Conservation (phyloP, 2,888 invertebrate genomes). For the Eristalis intricaria region DNA sequence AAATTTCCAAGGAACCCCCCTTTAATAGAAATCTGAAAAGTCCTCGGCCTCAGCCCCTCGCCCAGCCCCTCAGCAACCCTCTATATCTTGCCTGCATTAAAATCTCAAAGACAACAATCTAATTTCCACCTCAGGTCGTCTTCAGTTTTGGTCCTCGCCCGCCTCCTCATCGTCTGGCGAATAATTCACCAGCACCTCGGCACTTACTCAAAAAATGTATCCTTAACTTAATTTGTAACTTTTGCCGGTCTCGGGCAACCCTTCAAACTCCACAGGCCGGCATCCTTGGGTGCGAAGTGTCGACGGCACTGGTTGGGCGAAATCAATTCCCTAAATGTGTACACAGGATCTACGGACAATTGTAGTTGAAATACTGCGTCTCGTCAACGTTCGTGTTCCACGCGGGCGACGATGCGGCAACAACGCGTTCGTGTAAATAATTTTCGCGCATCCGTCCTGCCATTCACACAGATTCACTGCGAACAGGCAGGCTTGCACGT, state of each 20-base stretch:
- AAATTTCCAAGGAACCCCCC: too few species aligned
- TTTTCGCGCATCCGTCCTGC: constrained; percentile 21
- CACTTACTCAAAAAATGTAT: neutral
- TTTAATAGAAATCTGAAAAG: too few species aligned
- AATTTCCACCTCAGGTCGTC: neutral
- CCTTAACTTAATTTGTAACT: neutral
- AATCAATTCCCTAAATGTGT: neutral
- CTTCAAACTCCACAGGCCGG: neutral
- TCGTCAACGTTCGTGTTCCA: neutral
- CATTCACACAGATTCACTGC: neutral
- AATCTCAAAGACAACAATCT: neutral
- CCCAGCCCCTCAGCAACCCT: too few species aligned
- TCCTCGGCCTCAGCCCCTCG: too few species aligned
- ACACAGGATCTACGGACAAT: neutral
- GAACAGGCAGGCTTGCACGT: neutral
- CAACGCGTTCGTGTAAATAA: constrained; percentile 14
- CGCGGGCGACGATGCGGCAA: neutral
- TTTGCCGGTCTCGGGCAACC: neutral
- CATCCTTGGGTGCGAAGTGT: neutral
- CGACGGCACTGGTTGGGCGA: neutral
- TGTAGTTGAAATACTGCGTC: neutral
- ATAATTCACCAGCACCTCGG: too few species aligned
- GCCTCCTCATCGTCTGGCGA: neutral
- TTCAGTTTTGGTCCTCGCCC: neutral
- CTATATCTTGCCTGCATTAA: neutral